phyloP scores from a whole-genome alignment of 2,113 vertebrate species.

The Tragelaphus scriptus region DNA sequence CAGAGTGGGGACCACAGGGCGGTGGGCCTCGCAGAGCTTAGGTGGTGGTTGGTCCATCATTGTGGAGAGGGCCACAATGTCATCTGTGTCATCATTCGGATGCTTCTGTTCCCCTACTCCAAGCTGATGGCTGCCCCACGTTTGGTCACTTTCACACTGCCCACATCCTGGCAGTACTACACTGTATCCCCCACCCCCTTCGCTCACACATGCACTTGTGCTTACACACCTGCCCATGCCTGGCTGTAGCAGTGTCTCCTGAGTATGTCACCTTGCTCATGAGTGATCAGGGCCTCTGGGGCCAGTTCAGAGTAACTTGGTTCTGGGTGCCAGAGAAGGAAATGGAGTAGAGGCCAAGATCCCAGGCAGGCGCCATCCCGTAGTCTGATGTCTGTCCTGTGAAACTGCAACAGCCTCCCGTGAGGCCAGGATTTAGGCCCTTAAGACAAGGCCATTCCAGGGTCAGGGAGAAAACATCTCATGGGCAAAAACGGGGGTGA shows the following conservation, averaged over 20 bases:
- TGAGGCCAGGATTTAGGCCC: background rate
- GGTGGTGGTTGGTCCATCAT: background rate
- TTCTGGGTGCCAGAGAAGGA: background rate
- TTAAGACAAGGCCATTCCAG: background rate
- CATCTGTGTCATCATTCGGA: background rate
- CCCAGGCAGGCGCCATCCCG: background rate
- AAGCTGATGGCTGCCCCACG: background rate
- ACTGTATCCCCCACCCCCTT: no score
- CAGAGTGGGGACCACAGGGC: conserved; percentile 1
- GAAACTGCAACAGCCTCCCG: background rate
- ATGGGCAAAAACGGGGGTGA: background rate
- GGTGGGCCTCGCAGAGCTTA: background rate
- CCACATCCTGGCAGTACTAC: background rate
- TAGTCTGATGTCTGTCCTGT: background rate
- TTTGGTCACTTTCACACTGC: background rate
- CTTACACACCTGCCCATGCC: background rate
- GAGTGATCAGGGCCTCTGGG: background rate
- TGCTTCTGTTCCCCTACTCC: background rate
- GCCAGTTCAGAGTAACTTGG: background rate
- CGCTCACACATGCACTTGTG: no score
- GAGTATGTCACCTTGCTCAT: background rate
- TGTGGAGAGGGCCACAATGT: background rate
- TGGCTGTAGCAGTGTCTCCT: background rate
- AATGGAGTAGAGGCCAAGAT: background rate
- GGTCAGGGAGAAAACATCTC: background rate